Conservation (phyloP, 1,140 invertebrate genomes). For the Drosophila gunungcola region DNA sequence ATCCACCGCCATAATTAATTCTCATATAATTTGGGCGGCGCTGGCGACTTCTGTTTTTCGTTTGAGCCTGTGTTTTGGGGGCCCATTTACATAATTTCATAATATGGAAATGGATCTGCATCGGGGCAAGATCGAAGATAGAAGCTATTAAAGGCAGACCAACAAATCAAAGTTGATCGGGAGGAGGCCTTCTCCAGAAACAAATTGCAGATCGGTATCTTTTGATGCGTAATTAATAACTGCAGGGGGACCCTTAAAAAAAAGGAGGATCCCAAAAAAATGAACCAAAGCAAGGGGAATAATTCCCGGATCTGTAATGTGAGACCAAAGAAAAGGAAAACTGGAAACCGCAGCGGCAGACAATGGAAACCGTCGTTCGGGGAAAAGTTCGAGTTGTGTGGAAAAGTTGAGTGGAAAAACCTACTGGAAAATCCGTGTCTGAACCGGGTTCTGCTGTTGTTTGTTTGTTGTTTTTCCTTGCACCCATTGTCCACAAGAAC, state of each 20-base stretch:
- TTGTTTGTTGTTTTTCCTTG: constrained; percentile 40
- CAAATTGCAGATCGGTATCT: constrained; percentile 76
- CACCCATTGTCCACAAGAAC: constrained; percentile 29
- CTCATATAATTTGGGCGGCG: constrained; percentile 36
- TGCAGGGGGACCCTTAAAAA: constrained; percentile 42
- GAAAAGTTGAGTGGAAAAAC: constrained; percentile 64
- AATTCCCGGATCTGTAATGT: constrained; percentile 55
- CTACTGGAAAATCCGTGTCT: constrained; percentile 56
- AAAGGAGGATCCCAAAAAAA: constrained; percentile 29
- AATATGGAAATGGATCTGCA: constrained; percentile 56
- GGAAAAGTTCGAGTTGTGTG: constrained; percentile 43
- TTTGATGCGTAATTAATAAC: constrained; percentile 80
- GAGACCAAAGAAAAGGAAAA: constrained; percentile 50
- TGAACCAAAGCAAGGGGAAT: background rate
- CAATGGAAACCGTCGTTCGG: constrained; percentile 28
- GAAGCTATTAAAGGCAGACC: constrained; percentile 55
- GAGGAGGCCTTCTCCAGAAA: constrained; percentile 21
- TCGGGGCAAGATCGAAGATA: constrained; percentile 62
- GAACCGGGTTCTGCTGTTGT: background rate
- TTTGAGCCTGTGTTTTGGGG: background rate
- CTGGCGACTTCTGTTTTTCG: constrained; percentile 25
- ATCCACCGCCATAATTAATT: constrained; percentile 56
- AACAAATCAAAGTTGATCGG: constrained; percentile 49
- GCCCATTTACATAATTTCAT: constrained; percentile 73
- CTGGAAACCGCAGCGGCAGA: constrained; percentile 65